These are phyloP conservation scores for Tineola bisselliella DNA, from an alignment of 2,888 invertebrate genomes.

Conservation along the genomic window DNA sequence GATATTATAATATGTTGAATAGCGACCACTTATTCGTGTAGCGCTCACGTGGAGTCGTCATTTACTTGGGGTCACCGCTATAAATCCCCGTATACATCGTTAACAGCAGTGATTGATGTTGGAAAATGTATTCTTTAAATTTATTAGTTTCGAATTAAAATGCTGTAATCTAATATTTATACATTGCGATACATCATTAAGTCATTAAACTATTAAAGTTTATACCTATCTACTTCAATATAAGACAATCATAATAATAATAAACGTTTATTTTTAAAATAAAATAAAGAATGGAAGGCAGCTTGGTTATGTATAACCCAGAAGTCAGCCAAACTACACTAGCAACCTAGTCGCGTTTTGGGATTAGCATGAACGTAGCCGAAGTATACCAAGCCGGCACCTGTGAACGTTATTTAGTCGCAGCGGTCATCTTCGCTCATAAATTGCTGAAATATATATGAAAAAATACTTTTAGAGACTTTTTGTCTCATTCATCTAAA, in stretches of 20 bases:
- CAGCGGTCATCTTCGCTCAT: too few species aligned
- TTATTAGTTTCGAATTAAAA: constrained; percentile 8
- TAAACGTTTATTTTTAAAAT: too few species aligned
- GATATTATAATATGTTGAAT: neutral
- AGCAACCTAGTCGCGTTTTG: too few species aligned
- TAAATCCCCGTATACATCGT: constrained; percentile 11
- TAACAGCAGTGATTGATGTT: constrained; percentile 10
- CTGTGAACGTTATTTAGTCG: too few species aligned
- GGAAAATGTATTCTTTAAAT: constrained; percentile 9
- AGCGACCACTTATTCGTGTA: neutral
- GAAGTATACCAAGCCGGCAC: too few species aligned
- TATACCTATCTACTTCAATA: too few species aligned
- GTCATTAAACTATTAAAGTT: neutral
- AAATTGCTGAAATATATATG: too few species aligned
- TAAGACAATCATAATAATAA: neutral
- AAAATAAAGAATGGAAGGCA: neutral
- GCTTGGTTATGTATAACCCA: too few species aligned
- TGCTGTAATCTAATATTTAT: constrained; percentile 7
- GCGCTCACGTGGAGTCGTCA: neutral
- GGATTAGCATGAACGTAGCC: too few species aligned
- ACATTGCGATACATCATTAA: neutral
- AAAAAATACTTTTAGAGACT: too few species aligned
- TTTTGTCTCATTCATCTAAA: too few species aligned
- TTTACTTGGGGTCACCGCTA: neutral
- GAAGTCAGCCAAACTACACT: too few species aligned